Percentiles rank a stretch among this genome's conserved stretches.
phyloP scores from a whole-genome alignment of 2,888 invertebrate genomes.

The Heteromyza rotundicornis region DNA sequence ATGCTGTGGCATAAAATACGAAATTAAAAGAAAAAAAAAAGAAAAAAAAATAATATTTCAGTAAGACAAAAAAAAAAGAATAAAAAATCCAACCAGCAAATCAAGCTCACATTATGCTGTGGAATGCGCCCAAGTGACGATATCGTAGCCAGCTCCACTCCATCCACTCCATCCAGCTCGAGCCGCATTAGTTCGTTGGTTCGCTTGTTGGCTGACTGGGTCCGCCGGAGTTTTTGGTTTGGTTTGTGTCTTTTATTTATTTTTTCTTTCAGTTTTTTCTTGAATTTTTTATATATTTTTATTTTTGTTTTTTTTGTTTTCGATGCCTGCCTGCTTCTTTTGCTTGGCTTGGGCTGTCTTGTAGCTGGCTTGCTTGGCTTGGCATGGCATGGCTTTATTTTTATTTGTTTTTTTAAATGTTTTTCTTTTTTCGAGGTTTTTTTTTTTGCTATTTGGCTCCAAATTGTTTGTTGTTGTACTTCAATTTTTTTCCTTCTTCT shows the following conservation, averaged over 20 bases:
- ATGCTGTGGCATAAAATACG: not conserved
- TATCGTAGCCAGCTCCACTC: slow-evolving; percentile 23
- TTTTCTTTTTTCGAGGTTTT: slow-evolving; percentile 17
- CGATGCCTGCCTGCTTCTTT: slow-evolving; percentile 26
- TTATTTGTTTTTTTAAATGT: slow-evolving; percentile 29
- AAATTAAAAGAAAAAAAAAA: slow-evolving; percentile 3
- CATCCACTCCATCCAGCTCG: not conserved
- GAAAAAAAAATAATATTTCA: slow-evolving; percentile 9
- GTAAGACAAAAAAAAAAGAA: slow-evolving; percentile 33
- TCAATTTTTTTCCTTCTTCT: slow-evolving; percentile 18
- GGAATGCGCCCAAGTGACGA: slow-evolving; percentile 61
- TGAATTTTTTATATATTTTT: slow-evolving; percentile 27
- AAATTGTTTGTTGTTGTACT: slow-evolving; percentile 28
- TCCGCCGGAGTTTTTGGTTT: not conserved
- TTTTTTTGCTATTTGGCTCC: slow-evolving; percentile 32
- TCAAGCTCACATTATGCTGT: slow-evolving; percentile 59
- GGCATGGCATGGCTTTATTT: slow-evolving; percentile 15
- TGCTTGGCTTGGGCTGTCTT: slow-evolving; percentile 26
- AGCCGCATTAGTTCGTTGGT: slow-evolving; percentile 18
- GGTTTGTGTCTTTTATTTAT: slow-evolving; percentile 1
- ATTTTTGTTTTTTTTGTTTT: slow-evolving; percentile 32
- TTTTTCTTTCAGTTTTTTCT: slow-evolving; percentile 1
- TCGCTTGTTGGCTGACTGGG: slow-evolving; percentile 13
- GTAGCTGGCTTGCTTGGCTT: slow-evolving; percentile 16
- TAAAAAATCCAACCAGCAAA: slow-evolving; percentile 55